These are phyloP conservation scores for Chloropsis hardwickii DNA, from an alignment of 2,113 vertebrate species.

Conservation along the genomic window DNA sequence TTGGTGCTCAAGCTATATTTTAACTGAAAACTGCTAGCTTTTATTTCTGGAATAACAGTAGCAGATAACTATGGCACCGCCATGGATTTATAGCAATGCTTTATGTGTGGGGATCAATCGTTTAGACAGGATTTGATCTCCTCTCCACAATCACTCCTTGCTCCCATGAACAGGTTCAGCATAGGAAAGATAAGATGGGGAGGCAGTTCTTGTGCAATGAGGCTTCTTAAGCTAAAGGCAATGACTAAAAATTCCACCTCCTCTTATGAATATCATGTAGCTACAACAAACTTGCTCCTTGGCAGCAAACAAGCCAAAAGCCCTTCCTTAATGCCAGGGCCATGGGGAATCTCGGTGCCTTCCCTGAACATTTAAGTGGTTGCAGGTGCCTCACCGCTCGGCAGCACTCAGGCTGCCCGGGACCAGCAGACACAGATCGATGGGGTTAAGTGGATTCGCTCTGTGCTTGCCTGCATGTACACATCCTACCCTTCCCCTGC, in stretches of 20 bases:
- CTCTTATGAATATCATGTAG: not conserved
- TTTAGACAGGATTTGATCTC: not conserved
- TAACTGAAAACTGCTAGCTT: not conserved
- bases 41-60: not conserved
- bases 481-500: not conserved
- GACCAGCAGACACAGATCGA: not conserved
- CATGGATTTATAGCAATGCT: not conserved
- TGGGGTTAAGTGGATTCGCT: not conserved
- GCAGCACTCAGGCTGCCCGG: not conserved
- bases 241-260: not conserved
- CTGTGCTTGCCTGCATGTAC: not conserved
- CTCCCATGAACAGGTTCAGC: not conserved
- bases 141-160: not conserved
- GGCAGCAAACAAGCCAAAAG: not conserved
- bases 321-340: not conserved
- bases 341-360: not conserved
- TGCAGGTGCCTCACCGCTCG: not conserved
- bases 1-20: constrained; percentile 6
- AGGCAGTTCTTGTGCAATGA: not conserved
- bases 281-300: not conserved
- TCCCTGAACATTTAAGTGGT: not conserved
- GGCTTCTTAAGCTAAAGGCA: not conserved
- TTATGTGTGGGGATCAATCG: not conserved
- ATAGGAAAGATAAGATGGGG: not conserved
- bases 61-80: not conserved